These are phyloP conservation scores for Istiophorus platypterus DNA, from an alignment of 2,113 vertebrate genomes.

Conservation along the genomic window DNA sequence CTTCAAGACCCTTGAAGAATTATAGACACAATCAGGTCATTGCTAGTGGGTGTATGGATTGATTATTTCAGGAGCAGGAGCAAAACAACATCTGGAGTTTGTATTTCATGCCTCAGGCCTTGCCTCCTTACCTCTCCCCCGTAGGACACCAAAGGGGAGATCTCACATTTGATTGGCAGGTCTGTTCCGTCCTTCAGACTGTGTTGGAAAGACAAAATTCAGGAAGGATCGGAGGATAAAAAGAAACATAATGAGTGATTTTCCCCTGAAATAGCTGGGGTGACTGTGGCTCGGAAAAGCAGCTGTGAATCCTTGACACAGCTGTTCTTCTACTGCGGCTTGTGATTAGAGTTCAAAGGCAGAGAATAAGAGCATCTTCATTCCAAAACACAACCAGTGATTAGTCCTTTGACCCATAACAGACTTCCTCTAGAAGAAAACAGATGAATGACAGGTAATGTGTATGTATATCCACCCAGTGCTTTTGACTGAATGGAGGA, in stretches of 20 bases:
- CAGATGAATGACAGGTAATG: conserved; percentile 50
- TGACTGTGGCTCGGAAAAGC: conserved; percentile 45
- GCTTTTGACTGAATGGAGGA: conserved; percentile 5
- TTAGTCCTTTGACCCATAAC: conserved; percentile 57
- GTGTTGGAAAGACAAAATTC: conserved; percentile 37
- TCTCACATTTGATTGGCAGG: conserved; percentile 95
- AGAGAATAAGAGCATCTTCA: conserved; percentile 58
- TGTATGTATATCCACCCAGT: conserved; percentile 7
- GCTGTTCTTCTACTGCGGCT: conserved; percentile 64
- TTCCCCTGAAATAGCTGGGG: conserved; percentile 13
- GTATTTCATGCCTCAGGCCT: not conserved
- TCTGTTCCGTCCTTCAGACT: conserved; percentile 96
- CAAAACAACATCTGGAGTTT: conserved; percentile 34
- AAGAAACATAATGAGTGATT: conserved; percentile 26
- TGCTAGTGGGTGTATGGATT: not conserved
- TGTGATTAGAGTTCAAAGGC: conserved; percentile 72
- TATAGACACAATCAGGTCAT: not conserved
- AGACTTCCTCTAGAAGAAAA: conserved; percentile 61
- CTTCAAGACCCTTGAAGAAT: conserved; percentile 87
- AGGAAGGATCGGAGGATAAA: conserved; percentile 18
- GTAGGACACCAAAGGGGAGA: conserved; percentile 94
- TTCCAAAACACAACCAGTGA: conserved; percentile 56
- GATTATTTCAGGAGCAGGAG: not conserved
- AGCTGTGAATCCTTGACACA: conserved; percentile 61
- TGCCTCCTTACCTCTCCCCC: conserved; percentile 91